phyloP scores from a whole-genome alignment of 1,140 invertebrate species.

The Drosophila lowei region DNA sequence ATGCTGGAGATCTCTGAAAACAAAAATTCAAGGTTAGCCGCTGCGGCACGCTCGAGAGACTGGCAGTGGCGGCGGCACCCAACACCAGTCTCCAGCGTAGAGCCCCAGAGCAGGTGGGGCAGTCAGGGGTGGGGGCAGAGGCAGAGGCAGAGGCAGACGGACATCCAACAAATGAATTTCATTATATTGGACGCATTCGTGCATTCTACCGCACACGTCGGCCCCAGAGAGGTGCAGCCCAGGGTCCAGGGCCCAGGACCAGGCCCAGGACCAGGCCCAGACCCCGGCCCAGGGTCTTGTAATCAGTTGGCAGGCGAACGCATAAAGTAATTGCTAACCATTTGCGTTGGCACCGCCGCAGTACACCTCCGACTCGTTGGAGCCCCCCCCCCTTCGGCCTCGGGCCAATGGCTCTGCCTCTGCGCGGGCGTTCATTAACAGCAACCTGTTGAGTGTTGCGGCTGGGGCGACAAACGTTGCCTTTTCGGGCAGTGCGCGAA shows the following conservation, averaged over 20 bases:
- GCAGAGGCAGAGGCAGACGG: constrained; percentile 38
- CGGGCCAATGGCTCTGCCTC: constrained; percentile 37
- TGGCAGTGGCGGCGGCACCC: constrained; percentile 18
- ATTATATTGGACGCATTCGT: constrained; percentile 81
- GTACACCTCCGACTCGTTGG: constrained; percentile 4
- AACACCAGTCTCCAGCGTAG: neutral
- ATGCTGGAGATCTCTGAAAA: constrained; percentile 28
- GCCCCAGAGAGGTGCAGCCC: constrained; percentile 52
- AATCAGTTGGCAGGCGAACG: constrained; percentile 80
- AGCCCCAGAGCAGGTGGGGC: neutral
- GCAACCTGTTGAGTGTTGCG: constrained; percentile 75
- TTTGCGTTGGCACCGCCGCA: constrained; percentile 75
- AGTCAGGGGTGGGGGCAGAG: constrained; percentile 7
- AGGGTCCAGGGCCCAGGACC: constrained; percentile 21
- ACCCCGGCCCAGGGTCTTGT: constrained; percentile 62
- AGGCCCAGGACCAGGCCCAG: no score
- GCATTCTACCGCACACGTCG: constrained; percentile 79
- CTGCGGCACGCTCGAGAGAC: constrained; percentile 51
- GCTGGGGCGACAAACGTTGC: constrained; percentile 74
- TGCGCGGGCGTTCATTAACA: constrained; percentile 80
- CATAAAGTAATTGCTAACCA: constrained; percentile 81
- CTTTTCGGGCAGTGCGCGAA: constrained; percentile 57
- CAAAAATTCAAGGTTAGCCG: constrained; percentile 75
- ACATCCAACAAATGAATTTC: constrained; percentile 75
- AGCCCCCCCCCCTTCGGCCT: neutral